Conservation (phyloP, 2,113 vertebrate genomes). For the Loxodonta africana region DNA sequence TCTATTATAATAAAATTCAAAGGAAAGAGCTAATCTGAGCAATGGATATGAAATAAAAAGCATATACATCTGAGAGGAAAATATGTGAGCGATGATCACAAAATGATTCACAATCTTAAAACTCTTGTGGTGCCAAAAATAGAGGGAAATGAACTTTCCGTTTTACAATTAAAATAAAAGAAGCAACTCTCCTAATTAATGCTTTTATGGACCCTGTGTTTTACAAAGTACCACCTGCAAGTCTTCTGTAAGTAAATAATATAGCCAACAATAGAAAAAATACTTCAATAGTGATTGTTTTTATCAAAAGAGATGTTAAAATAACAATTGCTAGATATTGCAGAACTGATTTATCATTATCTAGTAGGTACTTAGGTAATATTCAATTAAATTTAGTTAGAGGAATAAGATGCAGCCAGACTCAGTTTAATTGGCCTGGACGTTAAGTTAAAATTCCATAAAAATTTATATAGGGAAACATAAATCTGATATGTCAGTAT, state of each 20-base stretch:
- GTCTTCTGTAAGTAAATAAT: not conserved
- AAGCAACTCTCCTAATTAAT: not conserved
- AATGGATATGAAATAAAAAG: conserved; percentile 42
- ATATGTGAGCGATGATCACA: not conserved
- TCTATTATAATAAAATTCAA: conserved; percentile 82
- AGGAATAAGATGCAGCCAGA: not conserved
- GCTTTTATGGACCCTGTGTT: not conserved
- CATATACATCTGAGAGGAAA: conserved; percentile 2
- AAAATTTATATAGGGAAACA: not conserved
- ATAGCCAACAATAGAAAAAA: not conserved
- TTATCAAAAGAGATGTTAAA: not conserved
- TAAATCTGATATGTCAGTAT: not conserved
- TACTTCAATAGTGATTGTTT: not conserved
- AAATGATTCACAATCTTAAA: not conserved
- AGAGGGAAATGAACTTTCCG: not conserved
- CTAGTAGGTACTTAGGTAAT: not conserved
- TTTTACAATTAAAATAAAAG: not conserved
- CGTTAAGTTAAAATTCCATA: not conserved
- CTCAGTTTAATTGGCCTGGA: not conserved
- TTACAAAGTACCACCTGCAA: not conserved
- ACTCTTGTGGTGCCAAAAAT: not conserved
- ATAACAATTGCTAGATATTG: not conserved
- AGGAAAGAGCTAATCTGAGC: conserved; percentile 60
- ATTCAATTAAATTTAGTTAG: not conserved
- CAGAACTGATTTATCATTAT: not conserved